Conservation (phyloP, 2,113 vertebrate genomes). For the Pyrgilauda ruficollis region DNA sequence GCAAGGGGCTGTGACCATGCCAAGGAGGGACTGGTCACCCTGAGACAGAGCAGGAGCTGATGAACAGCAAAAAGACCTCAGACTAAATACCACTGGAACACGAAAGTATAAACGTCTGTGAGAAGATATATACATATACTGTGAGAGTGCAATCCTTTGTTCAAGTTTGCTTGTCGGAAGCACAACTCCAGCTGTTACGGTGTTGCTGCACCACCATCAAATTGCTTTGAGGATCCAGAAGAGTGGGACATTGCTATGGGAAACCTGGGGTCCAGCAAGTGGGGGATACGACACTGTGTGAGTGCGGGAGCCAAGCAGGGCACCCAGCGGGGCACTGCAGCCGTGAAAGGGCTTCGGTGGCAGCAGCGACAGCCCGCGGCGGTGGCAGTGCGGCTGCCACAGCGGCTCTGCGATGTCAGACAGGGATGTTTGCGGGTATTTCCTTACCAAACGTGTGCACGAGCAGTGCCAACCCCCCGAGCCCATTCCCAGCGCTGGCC, state of each 20-base stretch:
- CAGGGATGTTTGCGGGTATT: background rate
- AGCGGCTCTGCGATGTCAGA: background rate
- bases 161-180: background rate
- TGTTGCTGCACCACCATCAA: background rate
- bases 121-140: background rate
- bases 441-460: fast-evolving
- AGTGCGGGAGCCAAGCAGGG: background rate
- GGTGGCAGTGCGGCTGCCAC: background rate
- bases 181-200: background rate
- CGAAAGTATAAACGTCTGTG: background rate
- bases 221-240: background rate
- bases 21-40: background rate
- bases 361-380: background rate
- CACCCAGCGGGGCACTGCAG: background rate
- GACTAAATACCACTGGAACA: background rate
- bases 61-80: background rate
- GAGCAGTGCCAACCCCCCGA: too few relatives aligned
- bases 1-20: background rate
- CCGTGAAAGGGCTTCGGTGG: fast-evolving
- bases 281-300: background rate
- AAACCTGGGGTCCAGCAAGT: background rate
- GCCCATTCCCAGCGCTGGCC: fast-evolving
- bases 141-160: background rate
- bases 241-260: too few relatives aligned
- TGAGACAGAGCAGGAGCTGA: background rate